Evolutionary conservation across 2,797 vertebrate species (phyloP).

Genomic region (Falco naumanni): DNA sequence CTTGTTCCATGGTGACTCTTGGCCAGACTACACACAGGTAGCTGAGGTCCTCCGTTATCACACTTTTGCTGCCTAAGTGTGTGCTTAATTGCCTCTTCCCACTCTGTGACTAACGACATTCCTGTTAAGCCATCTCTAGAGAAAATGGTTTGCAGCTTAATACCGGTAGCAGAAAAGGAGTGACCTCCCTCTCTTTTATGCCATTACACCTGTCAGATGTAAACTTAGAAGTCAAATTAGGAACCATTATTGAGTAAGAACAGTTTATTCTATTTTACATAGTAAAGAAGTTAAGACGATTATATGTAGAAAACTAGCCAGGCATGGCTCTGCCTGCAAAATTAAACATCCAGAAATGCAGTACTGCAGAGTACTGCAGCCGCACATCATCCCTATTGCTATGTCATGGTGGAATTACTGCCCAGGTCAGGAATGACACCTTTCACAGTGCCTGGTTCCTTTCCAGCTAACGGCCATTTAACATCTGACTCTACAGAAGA

Average conservation of each 20-base stretch:
- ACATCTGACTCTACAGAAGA: not conserved
- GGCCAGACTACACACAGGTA: not conserved
- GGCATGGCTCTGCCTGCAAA: not conserved
- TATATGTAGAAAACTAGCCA: not conserved
- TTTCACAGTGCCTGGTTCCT: not conserved
- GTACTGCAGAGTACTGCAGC: not conserved
- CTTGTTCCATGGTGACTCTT: not conserved
- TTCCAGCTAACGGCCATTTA: not conserved
- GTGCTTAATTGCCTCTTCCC: not conserved
- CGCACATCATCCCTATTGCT: fast-evolving
- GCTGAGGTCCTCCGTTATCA: not conserved
- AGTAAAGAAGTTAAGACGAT: not conserved
- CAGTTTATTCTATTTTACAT: not conserved
- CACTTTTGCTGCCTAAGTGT: not conserved
- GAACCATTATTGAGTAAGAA: not conserved
- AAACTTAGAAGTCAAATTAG: not conserved
- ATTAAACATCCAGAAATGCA: not conserved
- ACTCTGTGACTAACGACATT: not conserved
- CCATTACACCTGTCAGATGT: not conserved
- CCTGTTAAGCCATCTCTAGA: not conserved
- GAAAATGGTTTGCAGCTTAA: slow-evolving; percentile 4
- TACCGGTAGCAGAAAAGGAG: not conserved
- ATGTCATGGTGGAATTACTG: not conserved
- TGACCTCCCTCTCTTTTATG: not conserved
- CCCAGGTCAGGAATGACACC: not conserved